Percentiles rank a stretch among this genome's conserved stretches.
Conservation (phyloP, 2,797 vertebrate species). For the Lacerta agilis region DNA sequence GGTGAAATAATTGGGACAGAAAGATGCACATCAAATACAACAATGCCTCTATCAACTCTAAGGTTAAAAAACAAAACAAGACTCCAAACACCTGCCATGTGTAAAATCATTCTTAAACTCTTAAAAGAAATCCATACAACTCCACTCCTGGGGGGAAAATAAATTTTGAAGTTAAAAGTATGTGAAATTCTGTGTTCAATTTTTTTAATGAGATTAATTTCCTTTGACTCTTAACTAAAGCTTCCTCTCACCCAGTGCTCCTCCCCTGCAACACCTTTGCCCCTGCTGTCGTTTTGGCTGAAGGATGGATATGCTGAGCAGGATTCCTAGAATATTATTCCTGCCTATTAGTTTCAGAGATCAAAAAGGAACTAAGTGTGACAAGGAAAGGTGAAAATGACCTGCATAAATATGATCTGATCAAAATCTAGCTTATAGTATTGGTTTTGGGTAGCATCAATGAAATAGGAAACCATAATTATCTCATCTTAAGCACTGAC, state of each 20-base stretch:
- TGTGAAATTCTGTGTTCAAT: not conserved
- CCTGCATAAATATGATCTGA: too few species aligned
- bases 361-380: too few species aligned
- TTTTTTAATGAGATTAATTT: not conserved
- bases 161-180: not conserved
- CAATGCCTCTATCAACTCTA: not conserved
- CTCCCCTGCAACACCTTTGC: too few species aligned
- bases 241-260: not conserved
- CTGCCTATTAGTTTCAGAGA: too few species aligned
- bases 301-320: too few species aligned
- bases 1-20: not conserved
- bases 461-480: too few species aligned
- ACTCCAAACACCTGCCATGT: not conserved
- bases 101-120: too few species aligned
- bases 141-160: not conserved
- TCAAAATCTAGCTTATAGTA: too few species aligned
- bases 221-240: not conserved
- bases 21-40: not conserved
- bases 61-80: not conserved
- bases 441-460: too few species aligned
- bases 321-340: too few species aligned
- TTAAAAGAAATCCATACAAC: not conserved
- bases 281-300: too few species aligned
- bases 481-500: not conserved
- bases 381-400: too few species aligned